phyloP scores from a whole-genome alignment of 2,113 vertebrate genomes.

The Phrynocephalus versicolor region DNA sequence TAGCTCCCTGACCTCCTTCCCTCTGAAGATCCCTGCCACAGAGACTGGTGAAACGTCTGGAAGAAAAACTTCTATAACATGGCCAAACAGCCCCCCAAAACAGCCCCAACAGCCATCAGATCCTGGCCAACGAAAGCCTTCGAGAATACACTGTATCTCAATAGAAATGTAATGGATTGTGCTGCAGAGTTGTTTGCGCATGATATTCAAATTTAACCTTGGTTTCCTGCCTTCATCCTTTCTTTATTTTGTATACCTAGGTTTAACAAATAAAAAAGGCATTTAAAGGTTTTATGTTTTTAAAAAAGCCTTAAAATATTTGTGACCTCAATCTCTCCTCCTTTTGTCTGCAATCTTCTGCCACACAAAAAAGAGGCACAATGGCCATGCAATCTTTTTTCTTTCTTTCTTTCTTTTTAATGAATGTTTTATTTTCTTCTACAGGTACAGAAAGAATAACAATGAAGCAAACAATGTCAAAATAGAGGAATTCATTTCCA shows the following conservation, averaged over 20 bases:
- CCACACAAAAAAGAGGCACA: constrained; percentile 16
- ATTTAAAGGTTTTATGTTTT: background rate
- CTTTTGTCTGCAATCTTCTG: constrained; percentile 24
- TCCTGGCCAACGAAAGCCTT: no score
- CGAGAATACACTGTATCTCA: background rate
- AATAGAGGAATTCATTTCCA: constrained; percentile 44
- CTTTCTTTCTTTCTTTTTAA: constrained; percentile 45
- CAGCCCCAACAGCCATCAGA: no score
- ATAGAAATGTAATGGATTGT: background rate
- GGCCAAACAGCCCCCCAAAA: no score
- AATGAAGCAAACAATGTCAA: constrained; percentile 60
- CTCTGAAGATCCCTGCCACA: no score
- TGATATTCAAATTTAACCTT: background rate
- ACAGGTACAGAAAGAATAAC: constrained; percentile 56
- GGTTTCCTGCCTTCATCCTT: background rate
- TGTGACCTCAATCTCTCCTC: constrained; percentile 11
- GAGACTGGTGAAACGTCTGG: no score
- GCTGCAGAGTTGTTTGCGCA: background rate
- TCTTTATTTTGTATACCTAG: background rate
- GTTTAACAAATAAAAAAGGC: background rate
- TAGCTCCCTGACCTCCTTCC: no score
- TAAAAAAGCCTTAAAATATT: background rate
- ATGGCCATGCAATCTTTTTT: background rate
- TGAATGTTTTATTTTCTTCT: constrained; percentile 65
- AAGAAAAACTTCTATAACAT: no score